Evolutionary conservation across 1,140 invertebrate genomes (phyloP), one percentile per base, ranked within the genome.

Genomic region (Trichogramma pretiosum): DNA sequence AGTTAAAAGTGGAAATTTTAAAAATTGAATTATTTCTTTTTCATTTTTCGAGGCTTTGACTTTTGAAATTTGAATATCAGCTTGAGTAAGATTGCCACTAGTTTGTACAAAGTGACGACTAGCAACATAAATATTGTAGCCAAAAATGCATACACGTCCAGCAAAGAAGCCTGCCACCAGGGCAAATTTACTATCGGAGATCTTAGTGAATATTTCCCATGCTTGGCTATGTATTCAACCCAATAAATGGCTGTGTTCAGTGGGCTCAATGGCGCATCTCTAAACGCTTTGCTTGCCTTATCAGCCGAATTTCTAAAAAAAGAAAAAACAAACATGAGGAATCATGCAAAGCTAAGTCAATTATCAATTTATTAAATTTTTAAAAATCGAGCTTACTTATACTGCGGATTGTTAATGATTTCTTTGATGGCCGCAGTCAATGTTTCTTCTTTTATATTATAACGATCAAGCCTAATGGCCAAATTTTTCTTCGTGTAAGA

Each of bases 381-480:
- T n/a, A n/a, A n/a, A n/a, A n/a, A n/a, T n/a, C n/a, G 32, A 24
- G 30, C 39, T 49, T 53, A 58, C 56, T 19, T 55, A 39, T 56
- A 56, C 3, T 41, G 40, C 23, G 56, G 50, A 49, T 61, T 48
- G 1, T 56, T 13, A 5, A 56, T 11, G 22, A 61, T 44, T 28
- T 52, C 43, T 2, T 48, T 16, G 2, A 61, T 33, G 36, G 56
- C 46, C 16, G 39, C 13, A 17, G 53, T 43, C 1, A 61, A 32
- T 19, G 21, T 26, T 19, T 56, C 16, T 18, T 54, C 59, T 0
- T 45, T 44, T 1, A 58, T 40, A n/a, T 53, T 10, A 0, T 35
- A 13, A 4, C 42, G 10, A 18, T 56, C 37, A 7, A 58, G 39
- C 32, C 21, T 35, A 9, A 56, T n/a, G 2, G 49, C 43, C 7